phyloP scores from a whole-genome alignment of 2,797 vertebrate genomes.

The Gymnothorax javanicus region DNA sequence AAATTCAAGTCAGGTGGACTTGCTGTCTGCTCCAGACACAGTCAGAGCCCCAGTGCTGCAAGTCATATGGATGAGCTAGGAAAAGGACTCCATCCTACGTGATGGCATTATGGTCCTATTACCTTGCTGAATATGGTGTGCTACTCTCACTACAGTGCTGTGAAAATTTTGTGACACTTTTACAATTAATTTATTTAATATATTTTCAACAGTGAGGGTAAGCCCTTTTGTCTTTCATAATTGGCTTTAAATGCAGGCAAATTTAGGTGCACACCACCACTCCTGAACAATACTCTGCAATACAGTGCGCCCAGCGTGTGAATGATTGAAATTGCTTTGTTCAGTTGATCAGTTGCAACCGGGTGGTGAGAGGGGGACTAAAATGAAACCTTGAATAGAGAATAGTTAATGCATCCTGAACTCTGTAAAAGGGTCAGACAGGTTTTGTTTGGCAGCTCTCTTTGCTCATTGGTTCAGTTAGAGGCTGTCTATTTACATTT shows the following conservation, averaged over 20 bases:
- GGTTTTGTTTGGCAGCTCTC: constrained; percentile 46
- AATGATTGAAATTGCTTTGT: background rate
- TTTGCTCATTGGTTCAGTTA: constrained; percentile 45
- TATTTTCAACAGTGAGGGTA: background rate
- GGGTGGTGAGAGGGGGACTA: background rate
- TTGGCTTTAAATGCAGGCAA: background rate
- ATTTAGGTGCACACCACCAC: background rate
- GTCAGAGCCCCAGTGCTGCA: background rate
- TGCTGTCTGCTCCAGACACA: background rate
- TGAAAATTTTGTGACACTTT: background rate
- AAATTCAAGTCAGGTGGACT: background rate
- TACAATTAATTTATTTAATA: background rate
- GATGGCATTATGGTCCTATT: background rate
- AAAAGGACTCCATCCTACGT: background rate
- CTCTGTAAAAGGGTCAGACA: constrained; percentile 43
- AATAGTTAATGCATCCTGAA: constrained; percentile 42
- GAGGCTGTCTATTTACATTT: constrained; percentile 70
- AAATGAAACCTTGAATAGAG: constrained; percentile 32
- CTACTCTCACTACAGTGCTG: background rate
- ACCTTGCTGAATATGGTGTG: background rate
- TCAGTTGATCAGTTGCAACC: background rate
- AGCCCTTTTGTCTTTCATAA: background rate
- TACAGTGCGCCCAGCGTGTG: background rate
- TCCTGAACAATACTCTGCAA: background rate
- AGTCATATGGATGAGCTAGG: background rate